Base-by-base conservation (phyloP, 2,113 vertebrate genomes). In the sheep (Ovis aries) region DNA sequence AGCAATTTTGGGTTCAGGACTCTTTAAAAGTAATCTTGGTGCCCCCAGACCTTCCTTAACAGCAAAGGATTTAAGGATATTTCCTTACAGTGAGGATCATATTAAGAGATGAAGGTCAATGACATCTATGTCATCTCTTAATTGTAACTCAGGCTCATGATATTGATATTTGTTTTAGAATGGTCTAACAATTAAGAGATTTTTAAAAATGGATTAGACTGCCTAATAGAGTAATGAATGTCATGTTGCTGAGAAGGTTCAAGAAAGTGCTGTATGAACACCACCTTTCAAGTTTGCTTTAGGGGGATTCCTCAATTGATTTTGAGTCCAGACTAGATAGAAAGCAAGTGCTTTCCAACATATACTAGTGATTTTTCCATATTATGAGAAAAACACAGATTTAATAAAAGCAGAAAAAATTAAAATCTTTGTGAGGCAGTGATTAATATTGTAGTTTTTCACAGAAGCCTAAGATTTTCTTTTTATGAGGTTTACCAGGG, bases 401-500 rank as follows among this genome's bases (percentile, higher is more conserved):
- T 62, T 62, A 88, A 78, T 91, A 62, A 97, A 93, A 94, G 45
- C 21, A 87, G 71, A 89, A 84, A 87, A 78, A 1, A 11, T 88
- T 40, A 64, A 55, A 62, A 67, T 88, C 14, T 92, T 90, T 88
- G 6, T 93, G 74, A 93, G 43, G 10, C 25, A 88, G 23, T 53
- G 31, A 55, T 93, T 94, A 94, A 25, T 97, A 92, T 25, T 90
- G 25, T 31, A 71, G 27, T 71, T 94, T 96, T 93, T 62, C 74
- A 96, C 6, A 92, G 29, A 2, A 81, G 29, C 50, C 8, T 90
- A 57, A 78, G 9, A 87, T 90, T 94, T 96, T 57, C 40, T 92
- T 97, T 84, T 81, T 11, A 13, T 80, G 10, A 86, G 23, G 7
- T 78, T 96, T 96, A 33, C 48, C 64, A 55, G 78, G 43, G 82